phyloP scores from a whole-genome alignment of 2,888 invertebrate genomes.

The Cataglyphis altisquamis region DNA sequence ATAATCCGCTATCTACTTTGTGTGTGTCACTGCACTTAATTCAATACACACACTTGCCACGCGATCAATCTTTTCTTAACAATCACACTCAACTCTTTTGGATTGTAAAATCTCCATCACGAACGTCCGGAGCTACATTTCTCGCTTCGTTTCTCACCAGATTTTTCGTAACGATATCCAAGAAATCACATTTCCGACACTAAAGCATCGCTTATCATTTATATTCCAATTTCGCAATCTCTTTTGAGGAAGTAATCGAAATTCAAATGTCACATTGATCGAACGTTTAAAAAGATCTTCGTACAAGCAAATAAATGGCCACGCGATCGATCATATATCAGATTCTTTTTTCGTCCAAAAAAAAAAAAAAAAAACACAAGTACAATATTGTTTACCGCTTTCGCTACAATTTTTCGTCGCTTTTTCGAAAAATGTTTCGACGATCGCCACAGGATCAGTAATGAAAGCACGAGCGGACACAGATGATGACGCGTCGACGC shows the following conservation, averaged over 20 bases:
- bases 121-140: constrained; percentile 2
- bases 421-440: not conserved
- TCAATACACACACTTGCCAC: constrained; percentile 21
- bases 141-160: not conserved
- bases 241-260: not conserved
- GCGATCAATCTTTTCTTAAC: constrained; percentile 1
- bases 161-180: constrained; percentile 13
- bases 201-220: not conserved
- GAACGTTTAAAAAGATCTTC: not conserved
- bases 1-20: constrained; percentile 34
- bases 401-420: not conserved
- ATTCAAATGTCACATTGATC: not conserved
- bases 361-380: not conserved
- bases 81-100: constrained; percentile 3
- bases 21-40: constrained; percentile 54
- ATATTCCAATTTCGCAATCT: not conserved
- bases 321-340: not conserved
- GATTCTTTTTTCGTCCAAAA: not conserved
- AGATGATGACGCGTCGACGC: constrained; percentile 29
- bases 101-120: not conserved
- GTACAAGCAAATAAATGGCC: not conserved
- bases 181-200: not conserved
- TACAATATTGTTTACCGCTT: not conserved
- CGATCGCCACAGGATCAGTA: not conserved
- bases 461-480: not conserved